Percentiles rank a stretch among this genome's conserved stretches.
Conservation (phyloP, 2,797 vertebrate species). For the Sebastes vulpes region DNA sequence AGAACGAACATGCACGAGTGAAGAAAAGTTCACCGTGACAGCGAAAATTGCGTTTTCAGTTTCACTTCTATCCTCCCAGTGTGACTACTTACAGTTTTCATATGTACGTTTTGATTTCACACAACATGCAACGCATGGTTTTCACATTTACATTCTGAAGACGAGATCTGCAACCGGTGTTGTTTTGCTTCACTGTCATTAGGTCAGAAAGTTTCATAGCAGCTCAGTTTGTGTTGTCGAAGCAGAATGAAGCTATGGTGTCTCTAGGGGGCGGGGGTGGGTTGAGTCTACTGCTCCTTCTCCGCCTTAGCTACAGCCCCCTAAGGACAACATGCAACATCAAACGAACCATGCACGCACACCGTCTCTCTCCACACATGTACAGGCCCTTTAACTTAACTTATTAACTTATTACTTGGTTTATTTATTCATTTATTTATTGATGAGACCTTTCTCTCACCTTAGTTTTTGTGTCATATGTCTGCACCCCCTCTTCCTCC, state of each 20-base stretch:
- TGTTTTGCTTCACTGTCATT: slow-evolving; percentile 39
- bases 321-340: slow-evolving; percentile 33
- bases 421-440: slow-evolving; percentile 85
- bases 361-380: slow-evolving; percentile 57
- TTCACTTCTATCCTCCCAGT: neutral
- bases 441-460: slow-evolving; percentile 49
- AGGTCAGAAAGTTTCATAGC: slow-evolving; percentile 22
- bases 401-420: slow-evolving; percentile 74
- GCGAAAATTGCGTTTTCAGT: neutral
- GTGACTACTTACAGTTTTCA: slow-evolving; percentile 14
- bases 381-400: slow-evolving; percentile 84
- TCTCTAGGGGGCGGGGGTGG: slow-evolving; percentile 21
- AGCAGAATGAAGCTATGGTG: slow-evolving; percentile 19
- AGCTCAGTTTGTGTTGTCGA: slow-evolving; percentile 55
- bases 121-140: slow-evolving; percentile 19
- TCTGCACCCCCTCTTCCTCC: slow-evolving; percentile 36
- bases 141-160: neutral
- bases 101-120: neutral
- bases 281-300: slow-evolving; percentile 29
- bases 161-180: slow-evolving; percentile 11
- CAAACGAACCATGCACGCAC: slow-evolving; percentile 19
- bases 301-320: slow-evolving; percentile 52
- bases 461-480: slow-evolving; percentile 48
- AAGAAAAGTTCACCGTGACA: neutral
- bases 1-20: neutral